Conservation (phyloP, 2,888 invertebrate genomes). For the Helobdella robusta region DNA sequence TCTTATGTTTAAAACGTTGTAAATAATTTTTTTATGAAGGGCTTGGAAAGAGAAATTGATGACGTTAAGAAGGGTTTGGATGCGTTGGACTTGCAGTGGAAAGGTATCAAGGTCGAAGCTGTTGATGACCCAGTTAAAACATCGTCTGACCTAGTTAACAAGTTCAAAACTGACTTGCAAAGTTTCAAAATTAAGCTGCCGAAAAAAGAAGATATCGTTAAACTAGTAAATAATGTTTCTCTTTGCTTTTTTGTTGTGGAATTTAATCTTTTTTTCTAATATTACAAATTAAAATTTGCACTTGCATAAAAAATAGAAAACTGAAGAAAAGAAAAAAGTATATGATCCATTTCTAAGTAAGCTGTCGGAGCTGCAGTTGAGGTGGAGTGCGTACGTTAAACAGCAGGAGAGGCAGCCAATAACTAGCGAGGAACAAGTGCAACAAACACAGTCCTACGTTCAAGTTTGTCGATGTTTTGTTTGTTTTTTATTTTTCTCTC, state of each 20-base stretch:
- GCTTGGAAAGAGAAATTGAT: slow-evolving; percentile 8
- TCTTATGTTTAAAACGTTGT: no score
- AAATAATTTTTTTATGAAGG: neutral
- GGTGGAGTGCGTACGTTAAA: neutral
- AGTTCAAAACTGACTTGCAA: neutral
- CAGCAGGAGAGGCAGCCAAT: neutral
- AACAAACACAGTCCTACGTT: no score
- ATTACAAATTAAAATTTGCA: no score
- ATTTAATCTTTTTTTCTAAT: no score
- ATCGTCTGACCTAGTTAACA: neutral
- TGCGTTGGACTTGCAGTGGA: neutral
- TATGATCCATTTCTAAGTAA: neutral
- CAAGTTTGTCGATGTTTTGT: no score
- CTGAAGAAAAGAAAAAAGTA: neutral
- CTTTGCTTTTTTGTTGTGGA: no score
- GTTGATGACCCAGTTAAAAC: neutral
- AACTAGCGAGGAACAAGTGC: neutral
- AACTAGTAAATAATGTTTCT: no score
- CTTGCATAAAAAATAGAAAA: no score
- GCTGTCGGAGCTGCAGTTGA: neutral
- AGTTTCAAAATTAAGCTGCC: neutral
- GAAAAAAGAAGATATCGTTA: slow-evolving; percentile 5
- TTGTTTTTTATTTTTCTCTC: no score
- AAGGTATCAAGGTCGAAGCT: slow-evolving; percentile 1
- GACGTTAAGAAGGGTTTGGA: neutral